phyloP scores from a whole-genome alignment of 2,797 vertebrate species.

The Enteromius radiatus region DNA sequence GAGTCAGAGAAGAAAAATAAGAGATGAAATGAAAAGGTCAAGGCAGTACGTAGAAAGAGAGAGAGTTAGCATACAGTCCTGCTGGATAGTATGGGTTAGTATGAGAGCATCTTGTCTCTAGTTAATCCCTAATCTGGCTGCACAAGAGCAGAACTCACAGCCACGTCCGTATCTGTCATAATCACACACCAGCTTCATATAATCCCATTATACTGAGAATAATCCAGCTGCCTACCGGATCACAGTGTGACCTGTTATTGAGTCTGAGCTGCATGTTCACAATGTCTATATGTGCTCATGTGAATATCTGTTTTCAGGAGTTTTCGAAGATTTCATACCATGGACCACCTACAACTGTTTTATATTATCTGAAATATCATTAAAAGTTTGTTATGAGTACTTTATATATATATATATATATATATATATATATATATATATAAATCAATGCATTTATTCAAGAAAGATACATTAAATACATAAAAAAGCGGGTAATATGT shows the following conservation, averaged over 20 bases:
- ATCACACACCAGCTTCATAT: constrained; percentile 44
- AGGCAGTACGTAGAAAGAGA: background rate
- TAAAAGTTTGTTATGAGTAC: background rate
- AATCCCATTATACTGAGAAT: constrained; percentile 51
- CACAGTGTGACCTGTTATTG: constrained; percentile 15
- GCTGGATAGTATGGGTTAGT: constrained; percentile 8
- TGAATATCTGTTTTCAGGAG: background rate
- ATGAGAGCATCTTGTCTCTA: constrained; percentile 31
- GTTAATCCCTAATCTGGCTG: constrained; percentile 52
- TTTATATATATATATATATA: too few species aligned
- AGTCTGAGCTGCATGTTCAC: constrained; percentile 20
- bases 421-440: too few species aligned
- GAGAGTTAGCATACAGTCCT: background rate
- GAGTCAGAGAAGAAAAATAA: constrained; percentile 35
- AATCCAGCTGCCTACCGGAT: constrained; percentile 22
- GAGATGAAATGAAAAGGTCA: constrained; percentile 46
- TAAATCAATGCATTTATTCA: background rate
- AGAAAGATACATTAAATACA: background rate
- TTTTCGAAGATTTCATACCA: background rate
- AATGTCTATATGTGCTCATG: constrained; percentile 25
- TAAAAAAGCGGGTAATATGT: background rate
- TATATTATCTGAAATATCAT: background rate
- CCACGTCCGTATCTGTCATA: constrained; percentile 48
- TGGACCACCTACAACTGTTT: background rate
- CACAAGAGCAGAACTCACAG: constrained; percentile 35